Evolutionary conservation across 1,140 invertebrate genomes (phyloP).

Genomic region (Sinonovacula constricta): DNA sequence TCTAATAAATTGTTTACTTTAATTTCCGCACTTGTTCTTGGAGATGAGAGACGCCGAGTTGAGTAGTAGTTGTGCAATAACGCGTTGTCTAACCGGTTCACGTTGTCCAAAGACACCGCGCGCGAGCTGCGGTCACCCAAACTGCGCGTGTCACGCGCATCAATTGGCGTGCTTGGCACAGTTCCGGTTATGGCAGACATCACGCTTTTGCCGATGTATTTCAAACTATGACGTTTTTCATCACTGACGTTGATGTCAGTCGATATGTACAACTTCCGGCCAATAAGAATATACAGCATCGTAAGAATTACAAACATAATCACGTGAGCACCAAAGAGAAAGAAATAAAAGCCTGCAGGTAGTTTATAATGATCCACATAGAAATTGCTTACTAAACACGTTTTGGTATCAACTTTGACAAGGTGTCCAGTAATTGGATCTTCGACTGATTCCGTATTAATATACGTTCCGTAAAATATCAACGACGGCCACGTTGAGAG

Average conservation of each 20-base stretch:
- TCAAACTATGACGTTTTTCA: conserved; percentile 40
- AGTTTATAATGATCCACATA: conserved; percentile 39
- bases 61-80: background rate
- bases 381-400: conserved; percentile 43
- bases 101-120: conserved; percentile 39
- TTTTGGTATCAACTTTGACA: conserved; percentile 26
- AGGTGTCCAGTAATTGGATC: background rate
- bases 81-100: conserved; percentile 29
- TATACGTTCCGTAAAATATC: conserved; percentile 48
- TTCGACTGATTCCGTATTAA: background rate
- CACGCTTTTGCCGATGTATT: conserved; percentile 45
- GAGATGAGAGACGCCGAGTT: background rate
- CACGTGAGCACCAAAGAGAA: conserved; percentile 37
- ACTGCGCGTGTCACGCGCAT: conserved; percentile 19
- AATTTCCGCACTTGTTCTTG: conserved; percentile 29
- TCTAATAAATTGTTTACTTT: conserved; percentile 20
- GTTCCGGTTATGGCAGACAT: conserved; percentile 42
- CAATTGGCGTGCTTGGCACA: conserved; percentile 35
- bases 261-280: conserved; percentile 41
- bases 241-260: conserved; percentile 5
- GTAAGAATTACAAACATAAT: conserved; percentile 48
- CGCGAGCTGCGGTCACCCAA: conserved; percentile 16
- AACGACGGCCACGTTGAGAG: conserved; percentile 36
- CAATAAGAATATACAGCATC: conserved; percentile 44
- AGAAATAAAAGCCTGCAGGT: conserved; percentile 46